These are phyloP conservation scores for Centropus bengalensis DNA, from an alignment of 2,113 vertebrate species.

Conservation along the genomic window DNA sequence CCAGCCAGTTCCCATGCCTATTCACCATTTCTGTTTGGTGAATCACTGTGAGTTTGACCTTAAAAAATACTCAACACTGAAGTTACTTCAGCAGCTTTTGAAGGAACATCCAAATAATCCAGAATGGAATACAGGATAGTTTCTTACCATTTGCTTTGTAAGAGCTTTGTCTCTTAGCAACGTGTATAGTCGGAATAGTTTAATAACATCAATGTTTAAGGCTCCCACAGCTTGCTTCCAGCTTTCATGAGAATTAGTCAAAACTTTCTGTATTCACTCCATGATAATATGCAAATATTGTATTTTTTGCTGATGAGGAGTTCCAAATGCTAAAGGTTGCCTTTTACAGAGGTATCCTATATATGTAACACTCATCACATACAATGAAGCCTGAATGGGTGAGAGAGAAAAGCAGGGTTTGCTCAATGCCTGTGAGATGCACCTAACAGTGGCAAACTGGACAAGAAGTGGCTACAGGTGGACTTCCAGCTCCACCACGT, in stretches of 20 bases:
- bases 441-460: neutral
- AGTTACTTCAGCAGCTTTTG: neutral
- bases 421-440: neutral
- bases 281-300: neutral
- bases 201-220: neutral
- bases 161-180: neutral
- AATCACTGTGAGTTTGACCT: neutral
- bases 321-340: neutral
- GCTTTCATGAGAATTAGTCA: neutral
- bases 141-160: neutral
- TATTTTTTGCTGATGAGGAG: neutral
- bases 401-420: neutral
- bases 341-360: neutral
- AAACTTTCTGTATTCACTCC: neutral
- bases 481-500: neutral
- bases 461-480: neutral
- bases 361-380: neutral
- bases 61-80: neutral
- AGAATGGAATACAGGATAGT: neutral
- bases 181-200: neutral
- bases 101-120: neutral
- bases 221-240: neutral
- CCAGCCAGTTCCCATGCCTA: neutral
- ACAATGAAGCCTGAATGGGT: neutral
- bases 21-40: neutral